Evolutionary conservation across 2,113 vertebrate genomes (phyloP).

Genomic region (Pygoscelis antarcticus): DNA sequence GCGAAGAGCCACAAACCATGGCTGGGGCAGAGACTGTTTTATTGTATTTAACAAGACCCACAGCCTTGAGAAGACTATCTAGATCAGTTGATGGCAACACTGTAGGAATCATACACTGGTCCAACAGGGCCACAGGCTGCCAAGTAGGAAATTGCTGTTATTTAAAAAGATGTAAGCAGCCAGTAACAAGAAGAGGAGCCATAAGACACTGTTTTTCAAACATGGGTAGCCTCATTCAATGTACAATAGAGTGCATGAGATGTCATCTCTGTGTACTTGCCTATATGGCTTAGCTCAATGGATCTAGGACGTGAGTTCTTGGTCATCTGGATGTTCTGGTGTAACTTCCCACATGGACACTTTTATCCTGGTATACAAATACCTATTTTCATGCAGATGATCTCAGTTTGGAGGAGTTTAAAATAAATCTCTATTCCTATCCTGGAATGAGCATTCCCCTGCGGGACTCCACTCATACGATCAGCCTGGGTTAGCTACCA

Average conservation of each 20-base stretch:
- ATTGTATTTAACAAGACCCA: not conserved
- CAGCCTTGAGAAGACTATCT: not conserved
- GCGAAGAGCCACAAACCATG: not conserved
- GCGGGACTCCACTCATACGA: not conserved
- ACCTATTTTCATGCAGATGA: slow-evolving; percentile 4
- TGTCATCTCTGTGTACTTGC: not conserved
- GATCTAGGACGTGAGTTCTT: not conserved
- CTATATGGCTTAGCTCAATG: not conserved
- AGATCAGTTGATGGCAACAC: not conserved
- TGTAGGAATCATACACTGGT: not conserved
- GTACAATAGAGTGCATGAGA: not conserved
- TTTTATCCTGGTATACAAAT: not conserved
- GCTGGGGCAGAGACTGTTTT: not conserved
- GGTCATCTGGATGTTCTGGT: not conserved
- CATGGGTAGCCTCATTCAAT: not conserved
- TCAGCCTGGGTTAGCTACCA: not conserved
- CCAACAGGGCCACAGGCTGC: not conserved
- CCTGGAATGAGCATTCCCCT: not conserved
- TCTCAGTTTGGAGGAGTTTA: not conserved
- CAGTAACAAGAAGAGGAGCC: not conserved
- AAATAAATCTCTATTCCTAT: slow-evolving; percentile 9
- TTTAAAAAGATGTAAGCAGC: not conserved
- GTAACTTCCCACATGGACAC: not conserved
- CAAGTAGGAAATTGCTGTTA: not conserved
- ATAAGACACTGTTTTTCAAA: not conserved